These are phyloP conservation scores for Eupelmus urozonus DNA, from an alignment of 2,888 invertebrate species.

Conservation along the genomic window DNA sequence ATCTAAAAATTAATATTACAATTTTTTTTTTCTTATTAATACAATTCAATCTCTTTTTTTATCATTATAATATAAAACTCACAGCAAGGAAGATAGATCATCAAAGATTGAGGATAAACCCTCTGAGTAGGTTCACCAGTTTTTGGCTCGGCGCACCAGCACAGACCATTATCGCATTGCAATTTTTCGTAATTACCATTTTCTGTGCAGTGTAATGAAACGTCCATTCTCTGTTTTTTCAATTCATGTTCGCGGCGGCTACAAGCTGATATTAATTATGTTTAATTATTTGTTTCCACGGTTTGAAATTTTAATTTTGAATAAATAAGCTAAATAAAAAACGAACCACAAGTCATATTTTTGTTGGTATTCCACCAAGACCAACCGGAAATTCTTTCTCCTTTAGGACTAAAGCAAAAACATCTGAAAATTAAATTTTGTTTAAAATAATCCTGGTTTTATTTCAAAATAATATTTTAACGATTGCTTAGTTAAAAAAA, in stretches of 20 bases:
- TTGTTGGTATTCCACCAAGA: slow-evolving; percentile 80
- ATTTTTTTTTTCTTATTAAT: background rate
- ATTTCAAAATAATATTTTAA: slow-evolving; percentile 24
- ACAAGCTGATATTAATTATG: slow-evolving; percentile 78
- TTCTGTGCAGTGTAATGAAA: slow-evolving; percentile 82
- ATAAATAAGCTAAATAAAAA: slow-evolving; percentile 4
- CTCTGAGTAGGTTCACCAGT: slow-evolving; percentile 80
- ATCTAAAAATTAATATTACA: slow-evolving; percentile 72
- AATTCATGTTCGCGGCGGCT: slow-evolving; percentile 81
- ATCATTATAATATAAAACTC: slow-evolving; percentile 70
- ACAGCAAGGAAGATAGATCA: slow-evolving; percentile 83
- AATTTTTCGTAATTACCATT: slow-evolving; percentile 84
- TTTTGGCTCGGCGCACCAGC: slow-evolving; percentile 83
- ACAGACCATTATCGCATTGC: slow-evolving; percentile 84
- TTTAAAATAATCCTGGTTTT: too few relatives aligned
- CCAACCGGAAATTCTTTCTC: slow-evolving; percentile 83
- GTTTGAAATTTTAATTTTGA: background rate
- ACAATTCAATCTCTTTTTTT: background rate
- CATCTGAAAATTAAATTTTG: slow-evolving; percentile 78
- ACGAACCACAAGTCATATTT: slow-evolving; percentile 84
- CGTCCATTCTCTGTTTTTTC: slow-evolving; percentile 76
- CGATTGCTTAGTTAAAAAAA: too few relatives aligned
- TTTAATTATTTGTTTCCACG: background rate
- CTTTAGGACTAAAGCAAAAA: slow-evolving; percentile 82
- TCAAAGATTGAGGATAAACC: slow-evolving; percentile 79